phyloP scores from a whole-genome alignment of 2,888 invertebrate species.

The Polyommatus icarus region DNA sequence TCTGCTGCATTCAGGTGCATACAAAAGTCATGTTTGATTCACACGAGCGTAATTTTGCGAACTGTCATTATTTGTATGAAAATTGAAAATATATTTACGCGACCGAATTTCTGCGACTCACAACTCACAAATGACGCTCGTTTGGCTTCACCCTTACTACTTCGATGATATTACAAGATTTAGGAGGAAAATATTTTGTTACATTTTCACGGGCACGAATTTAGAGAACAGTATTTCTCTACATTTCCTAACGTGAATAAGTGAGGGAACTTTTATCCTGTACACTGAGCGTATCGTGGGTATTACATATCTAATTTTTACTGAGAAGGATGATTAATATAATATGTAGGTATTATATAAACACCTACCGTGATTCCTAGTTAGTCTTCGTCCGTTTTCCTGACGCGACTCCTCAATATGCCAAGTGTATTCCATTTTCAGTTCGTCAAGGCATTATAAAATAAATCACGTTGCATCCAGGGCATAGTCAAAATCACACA shows the following conservation, averaged over 20 bases:
- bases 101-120: no score
- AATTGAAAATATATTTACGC: no score
- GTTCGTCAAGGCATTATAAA: conserved; percentile 44
- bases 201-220: background rate
- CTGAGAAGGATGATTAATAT: background rate
- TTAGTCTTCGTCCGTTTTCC: conserved; percentile 56
- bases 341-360: no score
- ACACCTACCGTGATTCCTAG: conserved; percentile 70
- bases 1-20: no score
- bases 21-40: no score
- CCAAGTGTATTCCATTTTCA: conserved; percentile 76
- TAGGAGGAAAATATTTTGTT: background rate
- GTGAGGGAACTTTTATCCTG: background rate
- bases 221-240: background rate
- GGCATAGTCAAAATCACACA: conserved; percentile 49
- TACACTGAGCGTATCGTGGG: background rate
- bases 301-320: no score
- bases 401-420: conserved; percentile 67
- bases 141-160: no score
- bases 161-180: background rate
- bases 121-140: no score
- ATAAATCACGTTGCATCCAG: conserved; percentile 51
- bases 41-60: no score
- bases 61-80: no score
- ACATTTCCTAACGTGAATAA: background rate